Conservation (phyloP, 64 coral and sea anemone genomes). For the Cladopsammia gracilis region DNA sequence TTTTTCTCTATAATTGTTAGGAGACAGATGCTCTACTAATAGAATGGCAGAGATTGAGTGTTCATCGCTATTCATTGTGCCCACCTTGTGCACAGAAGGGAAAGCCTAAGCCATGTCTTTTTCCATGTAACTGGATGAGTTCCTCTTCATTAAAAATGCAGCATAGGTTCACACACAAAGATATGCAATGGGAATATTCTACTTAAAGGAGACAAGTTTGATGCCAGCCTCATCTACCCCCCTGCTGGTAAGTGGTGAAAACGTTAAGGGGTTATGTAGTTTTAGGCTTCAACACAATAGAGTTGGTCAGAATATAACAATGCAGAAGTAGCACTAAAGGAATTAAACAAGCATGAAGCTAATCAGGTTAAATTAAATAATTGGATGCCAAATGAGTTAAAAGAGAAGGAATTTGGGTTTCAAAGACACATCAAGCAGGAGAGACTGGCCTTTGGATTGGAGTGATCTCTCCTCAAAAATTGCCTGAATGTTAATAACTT, state of each 20-base stretch:
- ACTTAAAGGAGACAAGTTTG: slow-evolving; percentile 4
- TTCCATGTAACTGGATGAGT: slow-evolving; percentile 59
- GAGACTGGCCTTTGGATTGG: no score
- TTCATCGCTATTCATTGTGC: slow-evolving; percentile 49
- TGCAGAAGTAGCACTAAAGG: no score
- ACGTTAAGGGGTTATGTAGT: no score
- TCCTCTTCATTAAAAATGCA: neutral
- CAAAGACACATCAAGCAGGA: no score
- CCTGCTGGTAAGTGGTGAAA: slow-evolving; percentile 18
- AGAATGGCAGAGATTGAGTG: slow-evolving; percentile 55
- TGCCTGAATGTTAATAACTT: no score
- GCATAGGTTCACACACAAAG: neutral
- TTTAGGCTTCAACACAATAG: no score
- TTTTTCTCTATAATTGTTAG: neutral
- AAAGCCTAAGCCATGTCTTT: slow-evolving; percentile 24
- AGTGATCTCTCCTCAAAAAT: no score
- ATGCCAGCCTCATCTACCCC: slow-evolving; percentile 17
- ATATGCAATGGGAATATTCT: neutral
- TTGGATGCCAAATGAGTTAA: no score
- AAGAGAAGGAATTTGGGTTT: no score
- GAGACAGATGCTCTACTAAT: slow-evolving; percentile 48
- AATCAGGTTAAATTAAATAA: no score
- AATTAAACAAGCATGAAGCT: no score
- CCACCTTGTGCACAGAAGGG: slow-evolving; percentile 39
- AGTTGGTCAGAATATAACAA: no score